These are phyloP conservation scores for Agrotis exclamationis DNA, from an alignment of 2,888 invertebrate genomes.

Conservation along the genomic window DNA sequence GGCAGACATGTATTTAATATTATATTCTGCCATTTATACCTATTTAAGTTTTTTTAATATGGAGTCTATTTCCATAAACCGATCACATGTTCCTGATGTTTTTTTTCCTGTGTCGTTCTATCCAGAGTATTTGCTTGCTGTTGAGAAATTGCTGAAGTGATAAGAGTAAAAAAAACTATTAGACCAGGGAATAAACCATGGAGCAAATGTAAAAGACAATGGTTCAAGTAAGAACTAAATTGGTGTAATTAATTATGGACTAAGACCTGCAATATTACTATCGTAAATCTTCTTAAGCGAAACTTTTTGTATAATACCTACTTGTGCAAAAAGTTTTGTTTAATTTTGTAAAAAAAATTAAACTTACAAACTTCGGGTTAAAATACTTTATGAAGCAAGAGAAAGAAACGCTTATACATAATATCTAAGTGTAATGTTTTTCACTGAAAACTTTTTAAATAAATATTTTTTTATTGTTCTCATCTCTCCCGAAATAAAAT, in stretches of 20 bases:
- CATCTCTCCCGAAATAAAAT: constrained; percentile 2
- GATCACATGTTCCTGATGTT: no score
- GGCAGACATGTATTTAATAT: no score
- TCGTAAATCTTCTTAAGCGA: background rate
- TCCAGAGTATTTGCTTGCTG: no score
- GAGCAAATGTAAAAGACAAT: no score
- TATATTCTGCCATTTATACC: no score
- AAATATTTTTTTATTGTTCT: background rate
- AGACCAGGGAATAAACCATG: no score
- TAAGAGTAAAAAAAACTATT: no score
- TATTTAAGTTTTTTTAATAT: no score
- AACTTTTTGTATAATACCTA: background rate
- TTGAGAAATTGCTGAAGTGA: no score
- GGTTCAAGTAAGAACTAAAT: background rate
- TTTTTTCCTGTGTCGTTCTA: no score
- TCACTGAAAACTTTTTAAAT: constrained; percentile 2
- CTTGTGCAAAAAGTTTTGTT: background rate
- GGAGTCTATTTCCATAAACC: no score
- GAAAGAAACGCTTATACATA: background rate
- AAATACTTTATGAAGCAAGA: background rate
- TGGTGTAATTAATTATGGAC: background rate
- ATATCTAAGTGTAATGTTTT: constrained; percentile 9
- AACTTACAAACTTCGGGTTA: background rate
- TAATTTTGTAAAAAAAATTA: constrained; percentile 1
- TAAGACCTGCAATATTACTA: background rate